phyloP scores from a whole-genome alignment of 2,888 invertebrate species.

The Trachelus troglodyta region DNA sequence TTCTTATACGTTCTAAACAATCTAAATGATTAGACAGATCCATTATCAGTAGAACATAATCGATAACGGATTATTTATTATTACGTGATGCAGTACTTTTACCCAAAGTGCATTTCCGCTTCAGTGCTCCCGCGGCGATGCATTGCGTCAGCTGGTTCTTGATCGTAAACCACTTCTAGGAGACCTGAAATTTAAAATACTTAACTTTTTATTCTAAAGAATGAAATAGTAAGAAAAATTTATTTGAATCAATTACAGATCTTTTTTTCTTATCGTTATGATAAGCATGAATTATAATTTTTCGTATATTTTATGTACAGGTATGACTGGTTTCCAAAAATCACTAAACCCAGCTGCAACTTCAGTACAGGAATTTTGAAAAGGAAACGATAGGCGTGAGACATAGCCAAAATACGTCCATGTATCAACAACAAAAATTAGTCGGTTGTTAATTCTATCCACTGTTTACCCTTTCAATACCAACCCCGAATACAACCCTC shows the following conservation, averaged over 20 bases:
- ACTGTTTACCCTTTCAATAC: slow-evolving; percentile 38
- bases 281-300: background rate
- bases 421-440: slow-evolving; percentile 17
- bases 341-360: background rate
- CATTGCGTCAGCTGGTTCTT: background rate
- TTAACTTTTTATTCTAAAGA: too few relatives aligned
- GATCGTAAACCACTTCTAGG: background rate
- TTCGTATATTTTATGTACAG: background rate
- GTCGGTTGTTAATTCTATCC: slow-evolving; percentile 33
- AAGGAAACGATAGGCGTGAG: slow-evolving; percentile 25
- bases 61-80: background rate
- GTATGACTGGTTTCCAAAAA: background rate
- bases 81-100: background rate
- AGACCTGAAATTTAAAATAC: background rate
- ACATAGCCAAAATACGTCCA: slow-evolving; percentile 9
- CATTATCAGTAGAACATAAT: background rate
- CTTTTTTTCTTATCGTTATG: background rate
- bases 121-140: background rate
- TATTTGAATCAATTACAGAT: background rate
- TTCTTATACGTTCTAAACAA: background rate
- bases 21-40: background rate
- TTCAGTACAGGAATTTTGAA: background rate
- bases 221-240: background rate
- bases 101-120: background rate
- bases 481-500: slow-evolving; percentile 25